Evolutionary conservation across 2,888 invertebrate genomes (phyloP).

Genomic region (Nematopogon swammerdamellus): DNA sequence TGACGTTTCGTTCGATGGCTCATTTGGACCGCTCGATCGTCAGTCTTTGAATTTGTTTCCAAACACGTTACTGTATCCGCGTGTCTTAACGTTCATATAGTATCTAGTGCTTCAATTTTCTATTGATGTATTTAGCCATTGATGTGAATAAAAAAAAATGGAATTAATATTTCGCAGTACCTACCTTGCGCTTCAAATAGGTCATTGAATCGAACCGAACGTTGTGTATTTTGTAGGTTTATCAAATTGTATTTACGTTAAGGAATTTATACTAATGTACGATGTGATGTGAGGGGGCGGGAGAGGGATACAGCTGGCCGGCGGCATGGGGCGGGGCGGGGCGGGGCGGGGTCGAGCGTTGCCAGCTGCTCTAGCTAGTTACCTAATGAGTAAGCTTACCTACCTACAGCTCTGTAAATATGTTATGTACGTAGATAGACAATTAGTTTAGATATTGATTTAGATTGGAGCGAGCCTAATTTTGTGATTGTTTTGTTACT

Average conservation of each 20-base stretch:
- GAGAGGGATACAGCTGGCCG: no score
- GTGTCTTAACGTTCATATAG: background rate
- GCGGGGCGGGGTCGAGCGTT: background rate
- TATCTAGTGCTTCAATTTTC: background rate
- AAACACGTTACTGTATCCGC: background rate
- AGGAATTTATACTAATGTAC: background rate
- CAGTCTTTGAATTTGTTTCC: background rate
- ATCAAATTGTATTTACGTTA: background rate
- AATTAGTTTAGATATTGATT: background rate
- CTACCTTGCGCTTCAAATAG: background rate
- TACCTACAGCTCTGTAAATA: background rate
- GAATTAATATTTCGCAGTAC: background rate
- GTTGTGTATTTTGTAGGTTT: background rate
- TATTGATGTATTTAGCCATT: conserved; percentile 32
- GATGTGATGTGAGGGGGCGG: no score
- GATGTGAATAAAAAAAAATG: conserved; percentile 28
- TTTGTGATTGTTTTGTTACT: background rate
- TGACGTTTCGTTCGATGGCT: background rate
- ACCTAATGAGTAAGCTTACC: background rate
- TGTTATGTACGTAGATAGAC: background rate
- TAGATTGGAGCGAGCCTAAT: background rate
- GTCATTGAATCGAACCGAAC: background rate
- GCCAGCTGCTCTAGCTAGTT: background rate
- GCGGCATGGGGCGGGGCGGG: no score
- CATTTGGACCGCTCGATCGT: background rate